These are phyloP conservation scores for Microctonus hyperodae DNA, from an alignment of 2,888 invertebrate species.

Conservation along the genomic window DNA sequence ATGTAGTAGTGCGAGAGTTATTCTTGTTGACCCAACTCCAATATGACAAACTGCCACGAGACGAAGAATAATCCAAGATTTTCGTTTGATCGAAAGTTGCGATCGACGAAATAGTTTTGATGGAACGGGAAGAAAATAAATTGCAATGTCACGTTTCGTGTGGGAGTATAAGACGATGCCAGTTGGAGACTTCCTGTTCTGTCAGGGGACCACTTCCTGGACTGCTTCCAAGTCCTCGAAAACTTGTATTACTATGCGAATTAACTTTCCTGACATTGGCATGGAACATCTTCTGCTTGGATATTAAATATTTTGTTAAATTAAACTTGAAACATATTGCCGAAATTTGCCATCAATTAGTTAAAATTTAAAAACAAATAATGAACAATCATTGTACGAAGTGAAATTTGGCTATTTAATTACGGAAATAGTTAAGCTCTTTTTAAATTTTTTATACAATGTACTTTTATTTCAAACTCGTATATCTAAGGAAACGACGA, in stretches of 20 bases:
- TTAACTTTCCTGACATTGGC: slow-evolving; percentile 18
- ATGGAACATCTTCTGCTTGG: slow-evolving; percentile 5
- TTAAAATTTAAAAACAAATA: background rate
- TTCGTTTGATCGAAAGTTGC: background rate
- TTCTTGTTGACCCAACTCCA: background rate
- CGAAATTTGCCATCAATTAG: background rate
- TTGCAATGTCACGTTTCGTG: slow-evolving; percentile 15
- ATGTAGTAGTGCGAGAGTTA: background rate
- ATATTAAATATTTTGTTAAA: slow-evolving; percentile 17
- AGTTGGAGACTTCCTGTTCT: slow-evolving; percentile 13
- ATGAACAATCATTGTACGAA: background rate
- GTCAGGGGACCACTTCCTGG: slow-evolving; percentile 13
- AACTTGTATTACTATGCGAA: slow-evolving; percentile 31
- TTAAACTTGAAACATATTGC: slow-evolving; percentile 7
- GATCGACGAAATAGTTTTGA: background rate
- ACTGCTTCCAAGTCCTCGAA: slow-evolving; percentile 24
- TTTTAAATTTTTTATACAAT: background rate
- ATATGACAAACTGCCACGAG: background rate
- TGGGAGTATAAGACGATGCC: slow-evolving; percentile 1
- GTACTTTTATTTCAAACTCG: background rate
- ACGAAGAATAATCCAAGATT: background rate
- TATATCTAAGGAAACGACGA: background rate
- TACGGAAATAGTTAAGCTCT: background rate
- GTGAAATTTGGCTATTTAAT: background rate
- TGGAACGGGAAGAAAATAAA: slow-evolving; percentile 10